Conservation (phyloP, 2,113 vertebrate genomes). For the Dasyurus viverrinus region DNA sequence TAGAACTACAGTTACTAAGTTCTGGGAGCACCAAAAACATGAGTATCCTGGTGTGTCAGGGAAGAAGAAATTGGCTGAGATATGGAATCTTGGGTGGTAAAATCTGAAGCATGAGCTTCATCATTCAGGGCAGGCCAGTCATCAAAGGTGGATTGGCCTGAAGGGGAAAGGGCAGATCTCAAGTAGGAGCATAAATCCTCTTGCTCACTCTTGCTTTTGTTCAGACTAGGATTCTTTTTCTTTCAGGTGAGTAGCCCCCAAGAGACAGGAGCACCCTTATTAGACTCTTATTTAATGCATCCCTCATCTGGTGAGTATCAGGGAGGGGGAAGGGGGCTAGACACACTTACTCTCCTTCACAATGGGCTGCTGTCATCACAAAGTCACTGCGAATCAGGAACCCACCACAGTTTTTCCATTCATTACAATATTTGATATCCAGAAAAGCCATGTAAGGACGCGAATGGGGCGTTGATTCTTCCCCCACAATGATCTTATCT, state of each 20-base stretch:
- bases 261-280: not conserved
- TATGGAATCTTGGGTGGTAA: not conserved
- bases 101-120: not conserved
- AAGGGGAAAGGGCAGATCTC: not conserved
- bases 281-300: not conserved
- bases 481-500: conserved; percentile 64
- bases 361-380: conserved; percentile 66
- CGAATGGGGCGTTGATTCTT: conserved; percentile 66
- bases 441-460: conserved; percentile 55
- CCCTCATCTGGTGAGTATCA: not conserved
- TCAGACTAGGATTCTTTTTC: too few species aligned
- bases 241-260: too few species aligned
- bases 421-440: not conserved
- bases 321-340: not conserved
- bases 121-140: not conserved
- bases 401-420: rapidly evolving
- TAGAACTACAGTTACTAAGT: not conserved
- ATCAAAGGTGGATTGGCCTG: not conserved
- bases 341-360: conserved; percentile 61
- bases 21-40: not conserved
- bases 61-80: not conserved
- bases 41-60: not conserved
- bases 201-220: too few species aligned
- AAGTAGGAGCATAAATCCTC: too few species aligned
- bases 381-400: conserved; percentile 67